Evolutionary conservation across 2,797 vertebrate genomes (phyloP).

Genomic region (Morelia viridis): DNA sequence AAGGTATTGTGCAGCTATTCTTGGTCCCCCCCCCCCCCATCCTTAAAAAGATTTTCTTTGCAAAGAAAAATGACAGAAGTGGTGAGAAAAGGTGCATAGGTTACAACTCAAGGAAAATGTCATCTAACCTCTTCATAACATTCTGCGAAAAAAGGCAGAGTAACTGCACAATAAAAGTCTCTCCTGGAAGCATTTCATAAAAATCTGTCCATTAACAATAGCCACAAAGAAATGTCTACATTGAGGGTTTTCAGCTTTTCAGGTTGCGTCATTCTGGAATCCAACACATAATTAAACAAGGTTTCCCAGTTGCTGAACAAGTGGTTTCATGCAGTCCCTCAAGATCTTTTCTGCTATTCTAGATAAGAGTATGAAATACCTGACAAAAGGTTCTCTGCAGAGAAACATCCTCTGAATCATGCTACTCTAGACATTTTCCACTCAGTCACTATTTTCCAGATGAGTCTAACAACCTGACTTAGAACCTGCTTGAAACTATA

Average conservation of each 20-base stretch:
- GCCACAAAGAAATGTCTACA: not conserved
- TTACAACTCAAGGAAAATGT: not conserved
- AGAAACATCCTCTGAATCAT: not conserved
- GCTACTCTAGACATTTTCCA: not conserved
- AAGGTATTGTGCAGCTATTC: not conserved
- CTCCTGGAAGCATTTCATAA: not conserved
- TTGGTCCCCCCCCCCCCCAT: not conserved
- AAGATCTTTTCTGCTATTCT: not conserved
- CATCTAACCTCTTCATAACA: not conserved
- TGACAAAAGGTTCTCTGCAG: not conserved
- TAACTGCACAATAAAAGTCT: not conserved
- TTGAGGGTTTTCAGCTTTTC: not conserved
- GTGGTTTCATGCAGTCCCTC: not conserved
- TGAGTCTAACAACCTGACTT: not conserved
- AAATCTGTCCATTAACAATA: not conserved
- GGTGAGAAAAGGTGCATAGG: not conserved
- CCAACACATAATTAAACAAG: not conserved
- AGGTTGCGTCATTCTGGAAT: not conserved
- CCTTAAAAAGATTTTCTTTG: not conserved
- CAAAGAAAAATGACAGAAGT: not conserved
- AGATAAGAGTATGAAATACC: not conserved
- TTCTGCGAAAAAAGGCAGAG: not conserved
- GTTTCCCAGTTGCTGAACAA: not conserved
- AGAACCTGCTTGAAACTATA: not conserved
- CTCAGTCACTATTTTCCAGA: not conserved